These are phyloP conservation scores for Magallana ariakensis DNA, from an alignment of 1,140 invertebrate species.

Conservation along the genomic window DNA sequence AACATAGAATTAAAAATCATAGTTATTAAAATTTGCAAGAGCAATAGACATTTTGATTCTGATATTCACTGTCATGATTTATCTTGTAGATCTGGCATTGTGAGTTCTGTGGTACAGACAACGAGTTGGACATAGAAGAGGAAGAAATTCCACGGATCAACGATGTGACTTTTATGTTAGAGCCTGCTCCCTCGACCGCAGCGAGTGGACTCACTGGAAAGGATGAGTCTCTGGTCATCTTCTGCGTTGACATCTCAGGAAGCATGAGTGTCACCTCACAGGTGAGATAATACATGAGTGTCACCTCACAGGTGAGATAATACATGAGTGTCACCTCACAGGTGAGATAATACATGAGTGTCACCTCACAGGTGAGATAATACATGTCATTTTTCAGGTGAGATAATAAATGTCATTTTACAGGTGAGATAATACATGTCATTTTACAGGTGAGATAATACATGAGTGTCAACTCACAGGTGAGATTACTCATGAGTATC, in stretches of 20 bases:
- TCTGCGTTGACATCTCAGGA: constrained; percentile 78
- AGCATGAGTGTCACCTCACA: constrained; percentile 78
- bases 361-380: not conserved
- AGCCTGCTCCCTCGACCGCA: constrained; percentile 68
- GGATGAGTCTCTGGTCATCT: constrained; percentile 75
- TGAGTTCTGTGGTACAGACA: constrained; percentile 75
- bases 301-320: not conserved
- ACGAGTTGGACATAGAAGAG: constrained; percentile 71
- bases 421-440: constrained; percentile 70
- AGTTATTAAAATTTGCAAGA: too few relatives aligned
- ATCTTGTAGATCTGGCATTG: constrained; percentile 73
- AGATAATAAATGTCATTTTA: constrained; percentile 59
- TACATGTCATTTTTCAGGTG: constrained; percentile 75
- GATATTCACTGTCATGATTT: too few relatives aligned
- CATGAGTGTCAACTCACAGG: constrained; percentile 69
- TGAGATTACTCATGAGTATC: constrained; percentile 42
- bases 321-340: constrained; percentile 77
- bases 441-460: constrained; percentile 70
- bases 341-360: constrained; percentile 56
- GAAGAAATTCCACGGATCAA: constrained; percentile 73
- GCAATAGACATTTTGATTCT: too few relatives aligned
- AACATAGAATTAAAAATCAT: too few relatives aligned
- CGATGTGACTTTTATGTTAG: constrained; percentile 77
- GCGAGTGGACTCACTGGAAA: constrained; percentile 65
- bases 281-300: constrained; percentile 57